Conservation (phyloP, 1,140 invertebrate species). For the Pogonognathellus flavescens region DNA sequence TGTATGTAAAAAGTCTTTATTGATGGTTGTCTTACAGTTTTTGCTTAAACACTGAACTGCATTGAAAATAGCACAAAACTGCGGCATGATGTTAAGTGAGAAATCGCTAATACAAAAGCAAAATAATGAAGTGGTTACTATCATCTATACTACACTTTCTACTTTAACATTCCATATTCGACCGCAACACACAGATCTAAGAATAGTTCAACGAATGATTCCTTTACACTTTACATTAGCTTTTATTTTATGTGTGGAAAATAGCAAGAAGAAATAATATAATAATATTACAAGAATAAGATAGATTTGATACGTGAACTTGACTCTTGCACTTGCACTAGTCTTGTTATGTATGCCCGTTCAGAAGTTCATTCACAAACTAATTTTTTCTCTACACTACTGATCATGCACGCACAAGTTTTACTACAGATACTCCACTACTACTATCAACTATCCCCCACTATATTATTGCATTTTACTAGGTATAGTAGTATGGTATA, state of each 20-base stretch:
- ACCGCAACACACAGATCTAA: background rate
- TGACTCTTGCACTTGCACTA: slow-evolving; percentile 23
- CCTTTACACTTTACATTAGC: background rate
- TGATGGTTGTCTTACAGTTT: slow-evolving; percentile 16
- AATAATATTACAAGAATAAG: background rate
- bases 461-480: background rate
- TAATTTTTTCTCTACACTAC: slow-evolving; percentile 61
- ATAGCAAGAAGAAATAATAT: slow-evolving; percentile 17
- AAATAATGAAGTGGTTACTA: background rate
- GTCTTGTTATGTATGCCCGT: slow-evolving; percentile 41
- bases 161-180: no score
- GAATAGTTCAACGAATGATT: slow-evolving; percentile 16
- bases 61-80: slow-evolving; percentile 40
- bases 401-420: slow-evolving; percentile 60
- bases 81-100: slow-evolving; percentile 27
- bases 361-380: slow-evolving; percentile 60
- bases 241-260: slow-evolving; percentile 21
- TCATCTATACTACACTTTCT: background rate
- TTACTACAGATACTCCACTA: slow-evolving; percentile 43
- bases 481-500: background rate
- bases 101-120: slow-evolving; percentile 27
- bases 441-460: slow-evolving; percentile 10
- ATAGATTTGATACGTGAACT: slow-evolving; percentile 23
- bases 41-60: background rate
- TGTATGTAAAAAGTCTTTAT: background rate